Conservation (phyloP, 2,888 invertebrate species). For the Antheraea assamensis region DNA sequence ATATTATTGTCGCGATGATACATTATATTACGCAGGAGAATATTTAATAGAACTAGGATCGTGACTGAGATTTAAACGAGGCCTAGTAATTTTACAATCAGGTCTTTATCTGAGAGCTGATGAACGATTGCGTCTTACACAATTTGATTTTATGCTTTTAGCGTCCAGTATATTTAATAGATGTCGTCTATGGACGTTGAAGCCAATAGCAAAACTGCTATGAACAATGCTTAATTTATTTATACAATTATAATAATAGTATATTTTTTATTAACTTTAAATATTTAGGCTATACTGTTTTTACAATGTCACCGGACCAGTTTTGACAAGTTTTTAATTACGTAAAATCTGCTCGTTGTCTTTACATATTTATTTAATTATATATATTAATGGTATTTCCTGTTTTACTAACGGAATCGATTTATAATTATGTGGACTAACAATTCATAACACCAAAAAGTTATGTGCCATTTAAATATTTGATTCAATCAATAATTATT, state of each 20-base stretch:
- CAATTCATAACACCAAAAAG: background rate
- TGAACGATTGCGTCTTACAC: background rate
- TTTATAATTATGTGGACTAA: background rate
- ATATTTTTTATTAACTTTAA: background rate
- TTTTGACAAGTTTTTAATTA: background rate
- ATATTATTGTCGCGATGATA: background rate
- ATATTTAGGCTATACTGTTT: background rate
- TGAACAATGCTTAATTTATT: background rate
- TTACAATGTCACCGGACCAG: background rate
- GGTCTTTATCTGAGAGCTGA: background rate
- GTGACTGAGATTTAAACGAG: conserved; percentile 5
- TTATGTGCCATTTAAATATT: background rate
- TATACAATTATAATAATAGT: background rate
- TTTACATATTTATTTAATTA: background rate
- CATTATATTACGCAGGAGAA: background rate
- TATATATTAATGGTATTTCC: background rate
- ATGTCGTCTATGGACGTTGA: background rate
- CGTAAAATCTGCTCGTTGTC: background rate
- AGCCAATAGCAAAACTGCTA: background rate
- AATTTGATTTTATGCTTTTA: background rate
- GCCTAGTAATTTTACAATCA: background rate
- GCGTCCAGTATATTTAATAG: background rate
- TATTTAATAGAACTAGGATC: background rate
- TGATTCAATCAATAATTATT: background rate
- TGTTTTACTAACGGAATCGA: background rate